Conservation (phyloP, 2,113 vertebrate genomes). For the Pionites leucogaster region DNA sequence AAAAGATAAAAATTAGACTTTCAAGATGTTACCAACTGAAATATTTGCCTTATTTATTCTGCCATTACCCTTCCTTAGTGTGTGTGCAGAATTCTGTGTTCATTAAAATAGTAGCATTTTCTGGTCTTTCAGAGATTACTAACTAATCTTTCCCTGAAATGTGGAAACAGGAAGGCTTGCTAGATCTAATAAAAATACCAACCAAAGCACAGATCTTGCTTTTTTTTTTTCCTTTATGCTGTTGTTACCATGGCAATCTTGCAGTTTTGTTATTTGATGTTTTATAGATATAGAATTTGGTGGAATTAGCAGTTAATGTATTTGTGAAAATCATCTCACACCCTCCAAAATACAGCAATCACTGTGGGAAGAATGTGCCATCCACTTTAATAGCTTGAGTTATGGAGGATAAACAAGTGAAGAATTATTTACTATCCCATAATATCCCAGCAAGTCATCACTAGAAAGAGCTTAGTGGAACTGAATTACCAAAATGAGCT, state of each 20-base stretch:
- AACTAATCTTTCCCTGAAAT: background rate
- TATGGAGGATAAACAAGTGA: background rate
- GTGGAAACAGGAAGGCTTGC: background rate
- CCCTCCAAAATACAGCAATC: background rate
- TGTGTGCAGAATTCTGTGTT: background rate
- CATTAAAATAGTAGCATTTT: background rate
- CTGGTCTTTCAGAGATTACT: background rate
- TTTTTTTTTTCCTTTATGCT: background rate
- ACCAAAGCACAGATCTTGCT: background rate
- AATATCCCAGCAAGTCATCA: background rate
- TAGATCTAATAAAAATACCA: background rate
- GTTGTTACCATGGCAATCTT: background rate
- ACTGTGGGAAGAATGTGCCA: background rate
- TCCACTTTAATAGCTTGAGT: background rate
- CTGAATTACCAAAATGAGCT: background rate
- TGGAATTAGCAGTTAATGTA: background rate
- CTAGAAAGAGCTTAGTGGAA: background rate
- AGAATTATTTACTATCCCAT: background rate
- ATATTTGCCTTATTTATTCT: background rate
- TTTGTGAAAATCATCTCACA: background rate
- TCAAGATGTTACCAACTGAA: background rate
- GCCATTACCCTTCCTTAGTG: background rate
- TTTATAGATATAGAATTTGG: background rate
- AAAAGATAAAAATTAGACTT: background rate
- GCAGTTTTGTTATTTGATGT: background rate